phyloP scores from a whole-genome alignment of 2,797 vertebrate species.

The Danionella dracula region DNA sequence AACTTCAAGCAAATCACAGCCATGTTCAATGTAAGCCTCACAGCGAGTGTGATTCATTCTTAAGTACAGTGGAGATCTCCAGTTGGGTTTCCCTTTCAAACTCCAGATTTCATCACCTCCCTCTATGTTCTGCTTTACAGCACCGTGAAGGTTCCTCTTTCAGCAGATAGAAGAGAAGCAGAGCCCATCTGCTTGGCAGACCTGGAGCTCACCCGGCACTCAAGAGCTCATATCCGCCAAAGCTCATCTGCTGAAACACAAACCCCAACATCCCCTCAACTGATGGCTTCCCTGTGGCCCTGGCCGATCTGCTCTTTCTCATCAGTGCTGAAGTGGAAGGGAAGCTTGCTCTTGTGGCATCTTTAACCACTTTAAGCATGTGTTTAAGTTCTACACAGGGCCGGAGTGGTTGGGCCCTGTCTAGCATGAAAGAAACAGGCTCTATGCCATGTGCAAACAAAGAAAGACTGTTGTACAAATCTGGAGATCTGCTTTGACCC shows the following conservation, averaged over 20 bases:
- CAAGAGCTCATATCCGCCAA: constrained; percentile 37
- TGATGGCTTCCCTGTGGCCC: constrained; percentile 30
- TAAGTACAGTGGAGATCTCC: background rate
- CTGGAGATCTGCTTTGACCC: constrained; percentile 30
- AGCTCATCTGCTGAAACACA: constrained; percentile 45
- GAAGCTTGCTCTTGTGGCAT: constrained; percentile 33
- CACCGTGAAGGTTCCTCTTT: background rate
- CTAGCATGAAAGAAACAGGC: constrained; percentile 39
- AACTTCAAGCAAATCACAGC: too few species aligned
- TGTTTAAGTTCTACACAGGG: constrained; percentile 40
- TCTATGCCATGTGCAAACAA: constrained; percentile 42
- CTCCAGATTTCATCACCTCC: constrained; percentile 23
- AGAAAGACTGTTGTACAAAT: constrained; percentile 42
- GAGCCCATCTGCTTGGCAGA: constrained; percentile 52
- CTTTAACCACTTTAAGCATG: constrained; percentile 49
- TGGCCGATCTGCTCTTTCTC: constrained; percentile 50
- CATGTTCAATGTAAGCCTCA: too few species aligned
- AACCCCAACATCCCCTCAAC: constrained; percentile 34
- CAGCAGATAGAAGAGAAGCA: constrained; percentile 13
- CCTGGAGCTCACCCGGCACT: constrained; percentile 35
- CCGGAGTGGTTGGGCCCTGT: constrained; percentile 21
- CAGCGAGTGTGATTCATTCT: too few species aligned
- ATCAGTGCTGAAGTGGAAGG: constrained; percentile 34
- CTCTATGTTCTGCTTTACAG: constrained; percentile 17
- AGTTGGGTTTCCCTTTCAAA: constrained; percentile 25